Conservation (phyloP, 2,888 invertebrate genomes). For the Drosophila silvestris region DNA sequence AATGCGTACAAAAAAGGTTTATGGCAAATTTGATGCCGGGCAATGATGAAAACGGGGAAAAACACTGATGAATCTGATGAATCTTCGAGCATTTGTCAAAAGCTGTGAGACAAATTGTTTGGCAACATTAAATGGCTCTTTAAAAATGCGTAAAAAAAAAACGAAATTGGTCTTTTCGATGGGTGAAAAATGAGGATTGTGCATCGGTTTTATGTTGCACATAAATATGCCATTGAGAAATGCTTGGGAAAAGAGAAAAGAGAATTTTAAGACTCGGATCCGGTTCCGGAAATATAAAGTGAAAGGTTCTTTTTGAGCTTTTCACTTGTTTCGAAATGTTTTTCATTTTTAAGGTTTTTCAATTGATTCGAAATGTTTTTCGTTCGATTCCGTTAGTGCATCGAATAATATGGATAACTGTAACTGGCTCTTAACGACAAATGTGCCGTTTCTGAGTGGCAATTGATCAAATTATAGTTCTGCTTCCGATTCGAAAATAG, state of each 20-base stretch:
- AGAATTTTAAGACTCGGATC: neutral
- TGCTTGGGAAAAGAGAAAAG: neutral
- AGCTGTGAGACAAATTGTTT: constrained; percentile 47
- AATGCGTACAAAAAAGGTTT: constrained; percentile 53
- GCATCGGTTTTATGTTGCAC: neutral
- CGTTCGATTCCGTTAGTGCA: neutral
- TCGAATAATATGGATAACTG: neutral
- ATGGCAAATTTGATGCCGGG: constrained; percentile 48
- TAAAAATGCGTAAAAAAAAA: neutral
- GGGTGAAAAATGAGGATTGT: neutral
- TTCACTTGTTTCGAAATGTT: neutral
- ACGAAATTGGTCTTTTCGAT: neutral
- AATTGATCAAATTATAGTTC: neutral
- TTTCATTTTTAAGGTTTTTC: neutral
- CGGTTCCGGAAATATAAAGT: neutral
- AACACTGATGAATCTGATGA: constrained; percentile 54
- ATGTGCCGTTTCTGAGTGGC: neutral
- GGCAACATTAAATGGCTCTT: constrained; percentile 15
- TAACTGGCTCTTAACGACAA: neutral
- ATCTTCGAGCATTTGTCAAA: constrained; percentile 55
- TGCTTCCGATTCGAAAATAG: neutral
- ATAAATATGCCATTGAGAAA: neutral
- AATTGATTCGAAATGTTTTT: neutral
- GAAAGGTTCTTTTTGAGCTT: neutral
- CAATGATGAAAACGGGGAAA: constrained; percentile 38